phyloP scores from a whole-genome alignment of 2,888 invertebrate genomes.

The Priocnemis perturbator region DNA sequence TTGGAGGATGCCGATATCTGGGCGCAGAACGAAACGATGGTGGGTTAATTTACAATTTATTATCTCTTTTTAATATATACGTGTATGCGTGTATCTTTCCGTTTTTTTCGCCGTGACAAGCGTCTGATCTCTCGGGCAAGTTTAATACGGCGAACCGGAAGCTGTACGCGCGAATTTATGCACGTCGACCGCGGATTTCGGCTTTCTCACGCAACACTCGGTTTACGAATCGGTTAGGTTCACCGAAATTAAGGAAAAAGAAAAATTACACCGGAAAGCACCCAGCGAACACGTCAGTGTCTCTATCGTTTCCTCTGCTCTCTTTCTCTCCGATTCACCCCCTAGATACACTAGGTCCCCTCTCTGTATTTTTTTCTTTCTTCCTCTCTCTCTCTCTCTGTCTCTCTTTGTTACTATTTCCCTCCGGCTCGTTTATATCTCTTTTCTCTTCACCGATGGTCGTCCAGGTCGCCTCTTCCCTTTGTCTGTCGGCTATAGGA shows the following conservation, averaged over 20 bases:
- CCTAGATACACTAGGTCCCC: conserved; percentile 3
- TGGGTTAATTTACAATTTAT: conserved; percentile 39
- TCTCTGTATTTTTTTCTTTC: conserved; percentile 8
- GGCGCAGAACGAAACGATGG: conserved; percentile 58
- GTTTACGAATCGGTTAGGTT: neutral
- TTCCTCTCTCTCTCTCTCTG: conserved; percentile 16
- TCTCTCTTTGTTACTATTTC: neutral
- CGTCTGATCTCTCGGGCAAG: neutral
- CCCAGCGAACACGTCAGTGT: too few relatives aligned
- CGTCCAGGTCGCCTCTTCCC: conserved; percentile 25
- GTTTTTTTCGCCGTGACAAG: conserved; percentile 6
- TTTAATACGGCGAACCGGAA: neutral
- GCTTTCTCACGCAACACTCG: neutral
- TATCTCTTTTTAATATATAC: conserved; percentile 23
- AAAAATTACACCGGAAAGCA: conserved; percentile 5
- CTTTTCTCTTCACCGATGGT: neutral
- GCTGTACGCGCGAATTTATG: neutral
- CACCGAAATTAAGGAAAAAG: conserved; percentile 25
- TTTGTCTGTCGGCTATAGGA: conserved; percentile 33
- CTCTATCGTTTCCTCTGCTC: neutral
- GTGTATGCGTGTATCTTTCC: conserved; percentile 16
- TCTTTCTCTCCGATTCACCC: conserved; percentile 4
- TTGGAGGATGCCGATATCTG: conserved; percentile 72
- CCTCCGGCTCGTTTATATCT: neutral
- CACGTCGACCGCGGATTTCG: neutral